Conservation (phyloP, 1,140 invertebrate genomes). For the Ganaspis sp. region DNA sequence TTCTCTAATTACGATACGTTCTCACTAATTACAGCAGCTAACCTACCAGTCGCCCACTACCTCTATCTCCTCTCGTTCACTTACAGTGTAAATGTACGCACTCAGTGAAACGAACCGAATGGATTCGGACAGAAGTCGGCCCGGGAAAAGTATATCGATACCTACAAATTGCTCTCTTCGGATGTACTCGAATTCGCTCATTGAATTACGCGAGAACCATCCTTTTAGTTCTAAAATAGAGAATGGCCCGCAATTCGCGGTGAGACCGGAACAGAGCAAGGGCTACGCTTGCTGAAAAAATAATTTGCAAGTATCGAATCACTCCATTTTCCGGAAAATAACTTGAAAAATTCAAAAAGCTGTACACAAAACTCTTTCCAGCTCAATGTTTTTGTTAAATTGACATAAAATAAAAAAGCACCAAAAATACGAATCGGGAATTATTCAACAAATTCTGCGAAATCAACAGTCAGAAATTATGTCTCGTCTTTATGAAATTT, state of each 20-base stretch:
- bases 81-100: constrained; percentile 49
- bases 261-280: constrained; percentile 8
- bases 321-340: constrained; percentile 9
- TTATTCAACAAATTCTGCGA: too few relatives aligned
- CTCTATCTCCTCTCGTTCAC: constrained; percentile 55
- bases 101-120: constrained; percentile 68
- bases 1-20: constrained; percentile 81
- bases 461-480: too few relatives aligned
- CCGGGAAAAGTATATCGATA: constrained; percentile 68
- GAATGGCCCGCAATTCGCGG: background rate
- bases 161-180: constrained; percentile 62
- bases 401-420: background rate
- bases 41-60: constrained; percentile 57
- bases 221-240: background rate
- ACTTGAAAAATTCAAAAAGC: constrained; percentile 20
- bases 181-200: constrained; percentile 62
- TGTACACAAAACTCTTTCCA: background rate
- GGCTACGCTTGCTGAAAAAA: constrained; percentile 13
- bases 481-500: too few relatives aligned
- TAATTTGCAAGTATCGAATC: constrained; percentile 21
- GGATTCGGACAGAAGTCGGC: constrained; percentile 61
- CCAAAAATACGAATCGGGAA: background rate
- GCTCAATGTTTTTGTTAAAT: background rate
- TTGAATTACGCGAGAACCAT: constrained; percentile 60
- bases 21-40: constrained; percentile 78